A percentile compares a stretch with the other conserved stretches of the same genome.
Evolutionary conservation across 2,888 invertebrate genomes (phyloP).

Genomic region (Ornithoptera alexandrae): DNA sequence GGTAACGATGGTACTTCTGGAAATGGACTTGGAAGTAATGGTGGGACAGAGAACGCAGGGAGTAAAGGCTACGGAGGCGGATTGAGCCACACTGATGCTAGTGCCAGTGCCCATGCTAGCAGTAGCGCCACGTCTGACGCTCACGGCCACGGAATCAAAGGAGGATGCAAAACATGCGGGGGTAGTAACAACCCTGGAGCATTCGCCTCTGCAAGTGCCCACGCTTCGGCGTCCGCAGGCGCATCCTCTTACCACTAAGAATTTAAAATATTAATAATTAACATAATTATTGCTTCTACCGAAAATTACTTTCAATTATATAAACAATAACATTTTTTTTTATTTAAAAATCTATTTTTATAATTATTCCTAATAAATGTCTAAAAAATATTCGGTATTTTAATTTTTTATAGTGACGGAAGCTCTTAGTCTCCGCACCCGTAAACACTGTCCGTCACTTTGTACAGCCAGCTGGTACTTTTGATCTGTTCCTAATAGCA

Average conservation of each 20-base stretch:
- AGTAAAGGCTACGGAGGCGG: conserved; percentile 32
- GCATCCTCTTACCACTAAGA: conserved; percentile 30
- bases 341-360: background rate
- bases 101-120: conserved; percentile 26
- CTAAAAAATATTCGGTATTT: too few species aligned
- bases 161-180: conserved; percentile 43
- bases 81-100: conserved; percentile 21
- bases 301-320: too few species aligned
- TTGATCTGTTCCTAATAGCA: too few species aligned
- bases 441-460: too few species aligned
- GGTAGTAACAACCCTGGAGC: conserved; percentile 46
- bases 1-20: conserved; percentile 34
- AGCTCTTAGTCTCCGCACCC: too few species aligned
- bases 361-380: background rate
- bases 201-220: conserved; percentile 55
- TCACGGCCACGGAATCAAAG: conserved; percentile 21
- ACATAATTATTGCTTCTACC: too few species aligned
- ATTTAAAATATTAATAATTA: background rate
- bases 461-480: too few species aligned
- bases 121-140: conserved; percentile 15
- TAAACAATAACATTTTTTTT: background rate
- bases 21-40: conserved; percentile 29
- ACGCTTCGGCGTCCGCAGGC: conserved; percentile 53
- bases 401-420: too few species aligned
- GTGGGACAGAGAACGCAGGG: conserved; percentile 47